Conservation (phyloP, 1,140 invertebrate genomes). For the Drosophila eugracilis region DNA sequence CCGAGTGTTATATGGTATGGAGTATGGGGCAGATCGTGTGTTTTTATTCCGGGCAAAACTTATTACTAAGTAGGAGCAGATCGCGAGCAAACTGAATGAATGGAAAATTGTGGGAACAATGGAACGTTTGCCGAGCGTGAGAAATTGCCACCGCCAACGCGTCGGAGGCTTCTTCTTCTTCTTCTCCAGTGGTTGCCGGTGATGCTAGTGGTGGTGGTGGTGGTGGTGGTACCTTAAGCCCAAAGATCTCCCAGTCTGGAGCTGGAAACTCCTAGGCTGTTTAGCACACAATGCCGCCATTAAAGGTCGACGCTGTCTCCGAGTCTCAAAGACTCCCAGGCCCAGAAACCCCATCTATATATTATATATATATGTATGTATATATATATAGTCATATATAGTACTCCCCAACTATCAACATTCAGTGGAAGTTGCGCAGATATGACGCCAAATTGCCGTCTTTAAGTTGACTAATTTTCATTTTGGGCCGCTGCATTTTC, state of each 20-base stretch:
- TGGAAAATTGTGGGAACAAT: conserved; percentile 83
- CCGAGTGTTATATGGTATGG: background rate
- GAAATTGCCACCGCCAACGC: conserved; percentile 61
- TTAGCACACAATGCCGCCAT: conserved; percentile 82
- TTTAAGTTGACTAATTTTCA: conserved; percentile 75
- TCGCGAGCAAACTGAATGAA: conserved; percentile 77
- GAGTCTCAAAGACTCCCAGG: conserved; percentile 43
- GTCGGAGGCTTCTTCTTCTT: conserved; percentile 22
- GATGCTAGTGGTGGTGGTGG: background rate
- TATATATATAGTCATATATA: too few species aligned
- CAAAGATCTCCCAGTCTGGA: conserved; percentile 15
- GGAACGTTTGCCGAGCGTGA: conserved; percentile 62
- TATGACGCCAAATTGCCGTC: conserved; percentile 53
- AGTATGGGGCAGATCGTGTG: conserved; percentile 8
- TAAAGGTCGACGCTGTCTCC: conserved; percentile 61
- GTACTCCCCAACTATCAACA: background rate
- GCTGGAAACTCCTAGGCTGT: conserved; percentile 42
- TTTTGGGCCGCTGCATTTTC: conserved; percentile 51
- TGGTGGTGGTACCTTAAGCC: conserved; percentile 41
- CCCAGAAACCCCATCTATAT: conserved; percentile 6
- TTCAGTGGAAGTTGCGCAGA: conserved; percentile 27
- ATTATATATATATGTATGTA: conserved; percentile 3
- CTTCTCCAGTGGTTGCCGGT: background rate
- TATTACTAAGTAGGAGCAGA: conserved; percentile 80
- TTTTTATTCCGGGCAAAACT: conserved; percentile 62